Evolutionary conservation across 37 sponge, comb jelly and placozoan species (phyloP), one percentile per base, ranked within the genome.

Genomic region (Eunapius fragilis): DNA sequence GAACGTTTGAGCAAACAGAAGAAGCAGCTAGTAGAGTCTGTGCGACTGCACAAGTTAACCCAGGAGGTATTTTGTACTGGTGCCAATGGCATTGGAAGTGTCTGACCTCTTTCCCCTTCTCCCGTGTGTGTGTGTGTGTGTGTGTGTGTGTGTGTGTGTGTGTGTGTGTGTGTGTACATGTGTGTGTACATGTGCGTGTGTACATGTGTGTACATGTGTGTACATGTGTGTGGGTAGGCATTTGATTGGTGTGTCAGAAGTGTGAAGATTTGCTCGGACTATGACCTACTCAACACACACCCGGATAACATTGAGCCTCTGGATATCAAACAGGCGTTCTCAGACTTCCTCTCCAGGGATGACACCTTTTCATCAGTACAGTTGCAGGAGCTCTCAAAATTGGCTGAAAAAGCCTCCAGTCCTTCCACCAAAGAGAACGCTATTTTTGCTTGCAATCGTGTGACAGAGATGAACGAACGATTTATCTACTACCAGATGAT

Each of bases 201-300:
- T 72, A 31, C 25, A 31, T 72, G 73, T 72, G 73, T 72, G 73
- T 72, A 6, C 11, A 36, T 33, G 76, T 27, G 76, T 33, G 76
- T 27, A 47, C 19, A 47, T 32, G 36, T 34, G 33, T 34, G 77
- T 32, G 33, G 38, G 36, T 34, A 93, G 94, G 72, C 87, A 25
- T 70, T 93, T 7, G 77, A 69, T 77, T 93, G 94, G 94, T 89
- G 91, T 36, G 90, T 93, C 31, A 85, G 74, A 31, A 71, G 86
- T 32, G 67, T 84, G 23, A 75, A 12, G 19, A 31, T 93, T 5
- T 85, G 89, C 31, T 82, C 86, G 9, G 78, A 78, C 37, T 72
- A 81, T 48, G 84, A 82, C 38, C 32, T 83, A 24, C 49, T 82
- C 58, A 23, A 23, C 13, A 34, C 12, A 37, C 35, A 70, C 31